A percentile compares a stretch with the other conserved stretches of the same genome.
Conservation (phyloP, 2,113 vertebrate species). For the Genyomyrus donnyi region DNA sequence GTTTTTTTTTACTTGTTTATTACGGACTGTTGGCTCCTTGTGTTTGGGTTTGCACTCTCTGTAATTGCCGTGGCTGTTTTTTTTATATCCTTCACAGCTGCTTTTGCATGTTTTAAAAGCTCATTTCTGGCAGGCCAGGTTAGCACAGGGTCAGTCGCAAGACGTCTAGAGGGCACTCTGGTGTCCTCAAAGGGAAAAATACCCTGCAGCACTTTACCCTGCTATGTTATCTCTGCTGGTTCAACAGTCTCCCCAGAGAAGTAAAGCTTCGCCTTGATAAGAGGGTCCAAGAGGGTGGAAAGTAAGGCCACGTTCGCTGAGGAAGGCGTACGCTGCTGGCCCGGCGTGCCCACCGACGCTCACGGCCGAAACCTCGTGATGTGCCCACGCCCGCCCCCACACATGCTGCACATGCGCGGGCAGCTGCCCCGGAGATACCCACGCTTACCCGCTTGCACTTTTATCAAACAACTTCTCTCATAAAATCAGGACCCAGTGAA, state of each 20-base stretch:
- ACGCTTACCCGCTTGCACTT: not conserved
- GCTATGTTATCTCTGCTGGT: slow-evolving; percentile 40
- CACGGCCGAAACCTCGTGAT: not conserved
- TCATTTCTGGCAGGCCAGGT: slow-evolving; percentile 38
- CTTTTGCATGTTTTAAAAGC: slow-evolving; percentile 46
- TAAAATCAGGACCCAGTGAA: not conserved
- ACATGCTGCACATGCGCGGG: not conserved
- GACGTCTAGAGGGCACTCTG: slow-evolving; percentile 52
- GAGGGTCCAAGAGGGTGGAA: slow-evolving; percentile 13
- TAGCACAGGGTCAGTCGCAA: slow-evolving; percentile 38
- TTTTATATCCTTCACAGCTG: slow-evolving; percentile 41
- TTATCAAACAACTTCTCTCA: not conserved
- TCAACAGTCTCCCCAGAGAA: slow-evolving; percentile 20
- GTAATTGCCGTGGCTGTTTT: slow-evolving; percentile 46
- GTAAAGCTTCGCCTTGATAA: slow-evolving; percentile 25
- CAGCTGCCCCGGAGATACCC: not conserved
- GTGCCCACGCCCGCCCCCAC: not conserved
- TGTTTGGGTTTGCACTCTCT: slow-evolving; percentile 45
- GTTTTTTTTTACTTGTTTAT: not conserved
- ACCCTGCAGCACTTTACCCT: not conserved
- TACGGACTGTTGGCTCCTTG: slow-evolving; percentile 25
- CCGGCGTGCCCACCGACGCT: not conserved
- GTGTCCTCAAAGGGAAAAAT: not conserved
- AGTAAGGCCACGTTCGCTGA: slow-evolving; percentile 14
- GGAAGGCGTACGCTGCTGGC: not conserved